phyloP scores from a whole-genome alignment of 2,113 vertebrate genomes.

The Montifringilla adamsi region DNA sequence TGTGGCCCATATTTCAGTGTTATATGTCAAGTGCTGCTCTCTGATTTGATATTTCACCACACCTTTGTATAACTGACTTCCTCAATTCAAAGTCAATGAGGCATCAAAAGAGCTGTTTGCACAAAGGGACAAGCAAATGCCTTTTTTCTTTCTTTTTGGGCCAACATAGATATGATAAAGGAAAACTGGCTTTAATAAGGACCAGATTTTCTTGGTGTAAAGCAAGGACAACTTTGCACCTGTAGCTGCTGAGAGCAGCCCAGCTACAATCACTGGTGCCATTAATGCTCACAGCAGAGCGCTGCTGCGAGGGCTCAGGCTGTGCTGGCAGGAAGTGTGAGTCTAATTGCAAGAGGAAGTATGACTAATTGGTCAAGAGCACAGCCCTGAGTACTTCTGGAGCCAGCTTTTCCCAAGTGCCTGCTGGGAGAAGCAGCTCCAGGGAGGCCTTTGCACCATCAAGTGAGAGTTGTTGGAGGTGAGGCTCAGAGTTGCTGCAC shows the following conservation, averaged over 20 bases:
- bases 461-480: not conserved
- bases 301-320: not conserved
- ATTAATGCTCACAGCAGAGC: not conserved
- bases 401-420: not conserved
- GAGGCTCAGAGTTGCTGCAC: not conserved
- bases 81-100: not conserved
- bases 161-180: not conserved
- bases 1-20: not conserved
- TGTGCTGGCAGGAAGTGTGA: not conserved
- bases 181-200: not conserved
- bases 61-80: not conserved
- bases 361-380: conserved; percentile 26
- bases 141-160: not conserved
- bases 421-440: not conserved
- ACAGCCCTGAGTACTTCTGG: not conserved
- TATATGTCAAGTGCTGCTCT: not conserved
- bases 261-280: not conserved
- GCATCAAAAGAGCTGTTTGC: not conserved
- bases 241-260: not conserved
- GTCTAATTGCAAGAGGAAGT: conserved; percentile 7
- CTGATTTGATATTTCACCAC: not conserved
- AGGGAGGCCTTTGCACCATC: not conserved
- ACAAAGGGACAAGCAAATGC: not conserved
- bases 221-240: not conserved
- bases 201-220: not conserved